Evolutionary conservation across 2,113 vertebrate species (phyloP), one percentile per base, ranked within the genome.

Genomic region (Psettodes erumei): DNA sequence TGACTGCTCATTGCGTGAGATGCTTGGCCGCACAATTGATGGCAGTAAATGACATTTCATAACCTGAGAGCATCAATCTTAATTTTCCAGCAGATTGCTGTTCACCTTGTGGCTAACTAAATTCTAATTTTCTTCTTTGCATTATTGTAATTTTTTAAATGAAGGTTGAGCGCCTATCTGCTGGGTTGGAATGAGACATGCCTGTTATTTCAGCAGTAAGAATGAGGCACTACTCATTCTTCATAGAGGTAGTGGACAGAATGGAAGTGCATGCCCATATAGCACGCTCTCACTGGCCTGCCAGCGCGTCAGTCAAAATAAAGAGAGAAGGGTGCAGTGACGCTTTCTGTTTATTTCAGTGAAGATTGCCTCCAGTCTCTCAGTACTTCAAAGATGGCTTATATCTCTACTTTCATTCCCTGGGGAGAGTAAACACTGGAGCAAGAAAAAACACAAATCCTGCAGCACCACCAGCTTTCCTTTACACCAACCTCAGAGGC

Each of bases 101-200:
- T 71, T 83, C 23, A 33, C 62, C 32, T 47, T 67, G 37, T 32
- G n/a, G n/a, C 42, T 74, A 53, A 28, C n/a, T 74, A 43, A 38
- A 76, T 50, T 79, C 61, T n/a, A 28, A 78, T 77, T 73, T 84
- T 50, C 60, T 48, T 58, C n/a, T 80, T 66, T 79, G 10, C 71
- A 51, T 72, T 12, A 53, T 19, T 23, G 21, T 67, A 28, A 77
- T 71, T 53, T 77, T 45, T 48, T 45, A 13, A 59, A 56, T 71
- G 37, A 63, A 35, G 58, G 61, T 54, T 47, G 58, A 83, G 53
- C n/a, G 64, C 19, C 56, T 58, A 18, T 82, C 50, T 60, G 19
- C 47, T 71, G 60, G 68, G 40, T 30, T 60, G 59, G 84, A 84
- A 84, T 73, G 42, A 27, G 21, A 45, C 27, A 47, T 61, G 37